Evolutionary conservation across 2,113 vertebrate species (phyloP).

Genomic region (Nestor notabilis): DNA sequence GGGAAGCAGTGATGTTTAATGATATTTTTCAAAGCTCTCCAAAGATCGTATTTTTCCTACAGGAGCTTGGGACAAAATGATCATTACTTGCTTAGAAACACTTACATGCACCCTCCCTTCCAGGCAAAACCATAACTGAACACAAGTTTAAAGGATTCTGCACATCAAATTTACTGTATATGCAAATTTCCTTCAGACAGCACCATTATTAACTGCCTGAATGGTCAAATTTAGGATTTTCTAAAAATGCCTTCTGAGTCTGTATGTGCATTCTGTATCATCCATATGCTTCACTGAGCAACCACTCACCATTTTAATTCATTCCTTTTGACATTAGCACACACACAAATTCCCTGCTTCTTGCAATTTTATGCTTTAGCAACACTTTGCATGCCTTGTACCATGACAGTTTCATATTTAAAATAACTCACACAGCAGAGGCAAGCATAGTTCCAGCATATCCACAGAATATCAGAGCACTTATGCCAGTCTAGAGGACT

Average conservation of each 20-base stretch:
- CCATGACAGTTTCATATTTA: background rate
- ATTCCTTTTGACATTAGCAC: background rate
- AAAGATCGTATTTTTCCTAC: background rate
- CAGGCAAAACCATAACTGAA: background rate
- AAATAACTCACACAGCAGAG: background rate
- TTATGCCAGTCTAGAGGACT: background rate
- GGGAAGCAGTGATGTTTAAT: slow-evolving; percentile 10
- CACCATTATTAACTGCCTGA: background rate
- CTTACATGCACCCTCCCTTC: background rate
- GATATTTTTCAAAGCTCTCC: background rate
- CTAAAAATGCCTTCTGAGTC: background rate
- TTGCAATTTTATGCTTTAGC: background rate
- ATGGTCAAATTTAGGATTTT: background rate
- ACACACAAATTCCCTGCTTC: background rate
- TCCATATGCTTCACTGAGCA: background rate
- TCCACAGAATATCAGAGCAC: background rate
- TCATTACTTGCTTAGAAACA: background rate
- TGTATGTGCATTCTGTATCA: background rate
- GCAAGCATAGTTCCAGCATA: background rate
- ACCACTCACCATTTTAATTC: background rate
- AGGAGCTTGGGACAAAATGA: background rate
- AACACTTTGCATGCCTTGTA: background rate
- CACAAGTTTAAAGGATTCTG: background rate
- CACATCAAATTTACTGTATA: background rate
- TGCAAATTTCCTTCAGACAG: background rate